Evolutionary conservation across 2,888 invertebrate genomes (phyloP).

Genomic region (Parnassius apollo): DNA sequence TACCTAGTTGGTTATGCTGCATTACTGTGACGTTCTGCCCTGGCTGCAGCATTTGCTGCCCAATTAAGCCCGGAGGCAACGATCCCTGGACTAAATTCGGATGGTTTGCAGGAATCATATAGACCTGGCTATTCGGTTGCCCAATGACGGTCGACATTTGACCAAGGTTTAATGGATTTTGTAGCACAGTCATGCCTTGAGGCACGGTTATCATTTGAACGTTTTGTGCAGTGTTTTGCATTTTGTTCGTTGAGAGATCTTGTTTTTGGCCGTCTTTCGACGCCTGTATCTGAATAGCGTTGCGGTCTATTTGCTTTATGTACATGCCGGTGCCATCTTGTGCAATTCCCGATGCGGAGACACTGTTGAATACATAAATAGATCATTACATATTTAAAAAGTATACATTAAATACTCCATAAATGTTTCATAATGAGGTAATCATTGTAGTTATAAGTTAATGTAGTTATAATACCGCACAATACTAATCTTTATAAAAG

Average conservation of each 20-base stretch:
- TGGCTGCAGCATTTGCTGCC: conserved; percentile 64
- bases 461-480: no score
- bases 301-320: conserved; percentile 70
- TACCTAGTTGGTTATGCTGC: conserved; percentile 71
- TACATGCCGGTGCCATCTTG: conserved; percentile 72
- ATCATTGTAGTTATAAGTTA: no score
- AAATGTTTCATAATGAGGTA: neutral
- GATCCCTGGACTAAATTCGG: conserved; percentile 60
- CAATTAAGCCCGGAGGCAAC: conserved; percentile 56
- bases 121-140: conserved; percentile 70
- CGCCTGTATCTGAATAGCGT: conserved; percentile 67
- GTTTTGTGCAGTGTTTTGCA: conserved; percentile 65
- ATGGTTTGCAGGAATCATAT: conserved; percentile 74
- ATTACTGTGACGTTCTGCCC: conserved; percentile 74
- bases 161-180: conserved; percentile 67
- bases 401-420: conserved; percentile 1
- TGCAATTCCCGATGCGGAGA: conserved; percentile 56
- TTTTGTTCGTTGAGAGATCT: conserved; percentile 55
- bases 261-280: conserved; percentile 68
- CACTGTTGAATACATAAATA: conserved; percentile 42
- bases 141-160: conserved; percentile 68
- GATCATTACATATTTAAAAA: neutral
- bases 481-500: no score
- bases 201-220: conserved; percentile 76
- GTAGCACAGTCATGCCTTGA: conserved; percentile 71